Evolutionary conservation across 2,888 invertebrate genomes (phyloP), one percentile per base, ranked within the genome.

Genomic region (Agonopterix arenella): DNA sequence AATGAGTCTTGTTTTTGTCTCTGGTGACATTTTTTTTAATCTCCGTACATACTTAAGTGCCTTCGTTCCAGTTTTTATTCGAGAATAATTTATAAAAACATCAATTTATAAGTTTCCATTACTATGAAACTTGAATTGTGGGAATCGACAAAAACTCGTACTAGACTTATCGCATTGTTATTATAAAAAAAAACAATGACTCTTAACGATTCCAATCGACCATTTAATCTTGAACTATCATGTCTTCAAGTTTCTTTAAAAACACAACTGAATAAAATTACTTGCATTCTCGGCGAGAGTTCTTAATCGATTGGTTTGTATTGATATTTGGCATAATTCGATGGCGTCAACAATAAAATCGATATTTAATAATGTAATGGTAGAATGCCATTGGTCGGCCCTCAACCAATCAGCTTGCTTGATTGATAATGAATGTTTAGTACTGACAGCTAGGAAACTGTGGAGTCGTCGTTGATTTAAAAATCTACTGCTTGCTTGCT

Each of bases 351-450:
- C 28, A 28, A 58, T 71, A 63, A 65, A 70, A 70, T 68, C 68
- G 66, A 62, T 74, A 71, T 76, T 79, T 73, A 76, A 79, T 46
- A 46, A 44, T 44, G 42, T 73, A 73, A 66, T 61, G 62, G 62
- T 53, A 51, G 55, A 37, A 55, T 58, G 59, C 66, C 57, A 85
- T 86, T 85, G 86, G 85, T 64, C 62, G 57, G 46, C 45, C 54
- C 59, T 55, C 64, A 59, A 49, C 86, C 85, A 88, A 86, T 86
- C 64, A 62, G 61, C 52, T 53, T 52, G 59, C 62, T 65, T 72
- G 74, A 77, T 79, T 76, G 68, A 68, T 73, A 76, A 79, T 76
- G 66, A 73, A 66, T 63, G 64, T 58, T 59, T 55, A 53, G 60
- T 66, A 68, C 60, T 54, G 60, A 66, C 62, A 61, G 58, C 54